Percentiles rank a stretch among this genome's conserved stretches.
phyloP scores from a whole-genome alignment of 2,888 invertebrate genomes.

The Bellardia bayeri region DNA sequence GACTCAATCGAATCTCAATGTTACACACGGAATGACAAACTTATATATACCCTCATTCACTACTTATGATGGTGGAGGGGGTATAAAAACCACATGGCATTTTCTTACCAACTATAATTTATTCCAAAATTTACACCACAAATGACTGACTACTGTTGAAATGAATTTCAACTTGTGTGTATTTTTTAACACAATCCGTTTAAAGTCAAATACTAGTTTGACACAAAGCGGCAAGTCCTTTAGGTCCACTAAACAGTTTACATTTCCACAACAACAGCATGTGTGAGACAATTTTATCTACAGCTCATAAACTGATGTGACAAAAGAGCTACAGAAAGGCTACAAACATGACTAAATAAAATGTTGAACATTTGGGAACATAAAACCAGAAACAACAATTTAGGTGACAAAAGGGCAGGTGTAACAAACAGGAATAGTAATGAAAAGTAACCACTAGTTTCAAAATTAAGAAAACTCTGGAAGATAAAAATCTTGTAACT shows the following conservation, averaged over 20 bases:
- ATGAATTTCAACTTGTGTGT: not conserved
- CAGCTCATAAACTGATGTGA: conserved; percentile 73
- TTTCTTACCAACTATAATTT: conserved; percentile 6
- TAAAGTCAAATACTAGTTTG: conserved; percentile 33
- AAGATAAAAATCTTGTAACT: conserved; percentile 71
- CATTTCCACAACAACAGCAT: not conserved
- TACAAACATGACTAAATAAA: conserved; percentile 45
- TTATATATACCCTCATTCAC: no score
- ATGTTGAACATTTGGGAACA: conserved; percentile 1
- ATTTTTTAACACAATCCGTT: not conserved
- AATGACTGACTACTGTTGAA: conserved; percentile 49
- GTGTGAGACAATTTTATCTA: not conserved
- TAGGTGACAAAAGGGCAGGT: conserved; percentile 62
- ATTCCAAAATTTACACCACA: conserved; percentile 38
- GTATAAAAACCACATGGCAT: not conserved
- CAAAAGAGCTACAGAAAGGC: conserved; percentile 68
- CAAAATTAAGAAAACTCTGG: not conserved
- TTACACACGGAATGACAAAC: no score
- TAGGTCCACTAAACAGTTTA: not conserved
- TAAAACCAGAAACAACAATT: not conserved
- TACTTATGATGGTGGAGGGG: no score
- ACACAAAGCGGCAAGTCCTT: not conserved
- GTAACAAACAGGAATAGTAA: not conserved
- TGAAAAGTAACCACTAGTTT: not conserved
- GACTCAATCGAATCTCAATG: no score